Evolutionary conservation across 2,888 invertebrate species (phyloP), one percentile per base, ranked within the genome.

Genomic region (Adelognathus sp.): DNA sequence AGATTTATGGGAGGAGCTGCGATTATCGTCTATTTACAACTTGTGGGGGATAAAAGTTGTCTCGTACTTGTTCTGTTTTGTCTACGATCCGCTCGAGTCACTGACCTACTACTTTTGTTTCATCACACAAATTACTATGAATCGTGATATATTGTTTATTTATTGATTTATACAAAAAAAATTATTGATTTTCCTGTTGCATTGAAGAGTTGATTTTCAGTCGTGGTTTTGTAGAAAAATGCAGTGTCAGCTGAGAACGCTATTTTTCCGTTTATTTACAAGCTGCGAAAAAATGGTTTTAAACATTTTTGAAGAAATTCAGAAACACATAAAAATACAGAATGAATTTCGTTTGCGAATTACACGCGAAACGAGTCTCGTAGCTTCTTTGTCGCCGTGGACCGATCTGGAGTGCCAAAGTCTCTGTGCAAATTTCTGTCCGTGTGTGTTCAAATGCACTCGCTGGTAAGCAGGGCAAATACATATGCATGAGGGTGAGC

Each of bases 401-500:
- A 60, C 46, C 58, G 21, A 52, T 21, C n/a, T 41, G 14, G 24
- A 54, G 33, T 31, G 39, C 52, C 14, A 21, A 11, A 24, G 16
- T 21, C 16, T 9, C 5, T 46, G 18, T 44, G 41, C n/a, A n/a
- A n/a, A n/a, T n/a, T n/a, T 41, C 14, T 44, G 24, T 27, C 24
- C 24, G n/a, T 11, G 16, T 9, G 21, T 21, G 33, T 39, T 9
- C 21, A 14, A 9, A 16, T 31, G 54, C 18, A 14, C 39, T 46
- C 21, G 50, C 54, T 24, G 72, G 41, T 54, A 56, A 72, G 16
- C 54, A n/a, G 54, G 54, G 54, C 52, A 21, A 50, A 63, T 63
- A 61, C 58, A 71, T 70, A 71, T 71, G 61, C 41, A 71, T 71
- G 61, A 71, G 39, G 60, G 71, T 9, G 52, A 61, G 52, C 71